Base-by-base conservation (phyloP, 2,888 invertebrate genomes). In the Drosophila seclusa region DNA sequence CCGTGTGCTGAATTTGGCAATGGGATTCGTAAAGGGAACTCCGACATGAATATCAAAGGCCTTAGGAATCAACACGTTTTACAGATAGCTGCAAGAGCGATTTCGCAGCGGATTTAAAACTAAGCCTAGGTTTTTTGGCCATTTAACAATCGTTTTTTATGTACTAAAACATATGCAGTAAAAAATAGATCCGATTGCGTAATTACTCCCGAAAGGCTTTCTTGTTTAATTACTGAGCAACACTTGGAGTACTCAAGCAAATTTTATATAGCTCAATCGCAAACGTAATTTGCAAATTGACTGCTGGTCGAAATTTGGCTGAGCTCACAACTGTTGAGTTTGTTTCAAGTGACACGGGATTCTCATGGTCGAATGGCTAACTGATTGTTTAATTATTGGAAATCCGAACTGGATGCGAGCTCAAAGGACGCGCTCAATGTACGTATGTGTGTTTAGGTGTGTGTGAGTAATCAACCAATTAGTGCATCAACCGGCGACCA, bases 341-440 rank as follows among this genome's bases (percentile, higher is more conserved):
- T 76, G 71, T 49, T 53, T 74, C 68, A 71, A 88, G 86, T 74
- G 84, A 77, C 66, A 68, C 63, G 71, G 50, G 61, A 32, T 57
- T 61, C 32, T 42, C 49, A 77, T 73, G 74, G 64, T 69, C 60
- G 68, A 70, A 64, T 82, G 76, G 58, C 49, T 63, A 76, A 68
- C 61, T 74, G 83, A 86, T 90, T 90, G 89, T 90, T 86, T 90
- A 87, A 87, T 87, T 87, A 90, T 90, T 82, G 80, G 78, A 88
- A 79, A 73, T 90, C 70, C 76, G 73, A 50, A 66, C 60, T 50
- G 66, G 54, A 63, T 67, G 53, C 64, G 58, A 53, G 42, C 76
- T 76, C 83, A 86, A 83, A 76, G 87, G 73, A 48, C 24, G 52
- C 34, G 27, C 58, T 29, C 54, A 64, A 32, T 50, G 38, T 50